These are phyloP conservation scores for Chitala chitala DNA, from an alignment of 2,113 vertebrate species.

Conservation along the genomic window DNA sequence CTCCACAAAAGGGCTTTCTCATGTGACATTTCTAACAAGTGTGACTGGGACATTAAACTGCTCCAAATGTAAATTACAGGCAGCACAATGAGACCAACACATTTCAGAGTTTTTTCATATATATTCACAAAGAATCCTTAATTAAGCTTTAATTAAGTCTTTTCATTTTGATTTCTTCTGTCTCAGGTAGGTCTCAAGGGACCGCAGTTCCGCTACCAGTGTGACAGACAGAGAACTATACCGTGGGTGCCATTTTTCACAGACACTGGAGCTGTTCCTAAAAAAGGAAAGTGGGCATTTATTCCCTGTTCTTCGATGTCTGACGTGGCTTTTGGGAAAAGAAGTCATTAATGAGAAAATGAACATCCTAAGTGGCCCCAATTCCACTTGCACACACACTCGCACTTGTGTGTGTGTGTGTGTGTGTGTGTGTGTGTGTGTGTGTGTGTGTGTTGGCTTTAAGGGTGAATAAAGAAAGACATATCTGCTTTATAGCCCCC, in stretches of 20 bases:
- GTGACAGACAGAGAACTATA: background rate
- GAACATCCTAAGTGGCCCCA: background rate
- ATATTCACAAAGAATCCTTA: background rate
- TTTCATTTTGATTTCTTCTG: background rate
- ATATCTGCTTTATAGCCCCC: too few relatives aligned
- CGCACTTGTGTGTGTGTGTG: background rate
- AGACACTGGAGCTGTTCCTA: background rate
- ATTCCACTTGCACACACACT: background rate
- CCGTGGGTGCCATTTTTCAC: background rate
- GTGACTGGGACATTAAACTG: background rate
- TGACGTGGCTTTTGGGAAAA: conserved; percentile 1
- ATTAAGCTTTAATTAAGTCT: background rate
- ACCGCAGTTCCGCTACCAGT: background rate
- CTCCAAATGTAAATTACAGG: background rate
- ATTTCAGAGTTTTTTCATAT: background rate
- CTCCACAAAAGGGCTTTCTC: background rate
- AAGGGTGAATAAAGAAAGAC: too few relatives aligned
- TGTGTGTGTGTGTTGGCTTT: background rate
- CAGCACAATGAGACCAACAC: background rate
- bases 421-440: background rate
- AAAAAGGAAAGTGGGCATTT: conserved; percentile 5
- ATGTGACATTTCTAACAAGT: background rate
- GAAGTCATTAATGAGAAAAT: conserved; percentile 37
- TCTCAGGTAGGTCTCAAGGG: background rate
- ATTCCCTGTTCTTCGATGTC: background rate